phyloP scores from a whole-genome alignment of 2,888 invertebrate genomes.

The Eristalis tenax region DNA sequence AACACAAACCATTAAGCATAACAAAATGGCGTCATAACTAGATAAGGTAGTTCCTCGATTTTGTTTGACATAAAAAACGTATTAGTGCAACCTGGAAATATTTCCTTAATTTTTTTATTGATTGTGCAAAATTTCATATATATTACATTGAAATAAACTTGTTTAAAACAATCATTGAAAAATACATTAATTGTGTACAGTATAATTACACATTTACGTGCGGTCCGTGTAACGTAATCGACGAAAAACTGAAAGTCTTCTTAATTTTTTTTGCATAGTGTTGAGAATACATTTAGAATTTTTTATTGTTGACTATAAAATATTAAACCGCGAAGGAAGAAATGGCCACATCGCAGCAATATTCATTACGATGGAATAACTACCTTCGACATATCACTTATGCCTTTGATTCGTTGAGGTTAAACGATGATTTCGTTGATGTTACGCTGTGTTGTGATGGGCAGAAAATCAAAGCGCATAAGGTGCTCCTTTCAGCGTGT shows the following conservation, averaged over 20 bases:
- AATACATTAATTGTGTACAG: background rate
- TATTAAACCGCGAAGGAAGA: slow-evolving; percentile 53
- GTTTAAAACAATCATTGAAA: background rate
- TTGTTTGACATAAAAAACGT: slow-evolving; percentile 61
- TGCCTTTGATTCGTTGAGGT: slow-evolving; percentile 88
- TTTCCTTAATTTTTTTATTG: slow-evolving; percentile 55
- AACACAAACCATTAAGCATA: slow-evolving; percentile 8
- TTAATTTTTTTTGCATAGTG: background rate
- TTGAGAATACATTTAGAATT: background rate
- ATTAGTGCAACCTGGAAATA: slow-evolving; percentile 34
- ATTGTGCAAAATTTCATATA: slow-evolving; percentile 30
- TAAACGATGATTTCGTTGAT: slow-evolving; percentile 89
- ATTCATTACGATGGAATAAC: slow-evolving; percentile 93
- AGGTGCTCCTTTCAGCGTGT: slow-evolving; percentile 92
- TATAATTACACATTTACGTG: background rate
- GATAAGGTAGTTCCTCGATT: slow-evolving; percentile 49
- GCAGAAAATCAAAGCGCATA: slow-evolving; percentile 91
- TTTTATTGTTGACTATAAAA: slow-evolving; percentile 4
- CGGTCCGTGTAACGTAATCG: background rate
- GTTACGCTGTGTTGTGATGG: slow-evolving; percentile 93
- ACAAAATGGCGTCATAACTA: slow-evolving; percentile 61
- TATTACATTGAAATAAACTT: background rate
- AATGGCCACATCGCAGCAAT: slow-evolving; percentile 88
- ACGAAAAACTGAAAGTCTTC: background rate
- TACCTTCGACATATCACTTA: slow-evolving; percentile 90